A percentile compares a stretch with the other conserved stretches of the same genome.
phyloP scores from a whole-genome alignment of 2,888 invertebrate species.

The Drosophila quinaria region DNA sequence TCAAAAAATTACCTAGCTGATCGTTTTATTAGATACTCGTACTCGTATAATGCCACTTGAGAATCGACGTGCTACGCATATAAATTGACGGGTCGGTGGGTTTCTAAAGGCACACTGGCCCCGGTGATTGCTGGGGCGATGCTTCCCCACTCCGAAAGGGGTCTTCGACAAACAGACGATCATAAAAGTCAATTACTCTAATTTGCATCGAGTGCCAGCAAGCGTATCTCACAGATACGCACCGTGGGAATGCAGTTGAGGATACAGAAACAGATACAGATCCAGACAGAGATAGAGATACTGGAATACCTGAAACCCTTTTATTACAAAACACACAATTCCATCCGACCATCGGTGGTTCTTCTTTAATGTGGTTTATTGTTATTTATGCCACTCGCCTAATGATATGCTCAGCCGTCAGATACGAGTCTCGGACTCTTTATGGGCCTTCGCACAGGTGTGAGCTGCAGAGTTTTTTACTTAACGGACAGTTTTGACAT shows the following conservation, averaged over 20 bases:
- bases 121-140: slow-evolving; percentile 11
- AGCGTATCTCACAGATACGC: slow-evolving; percentile 45
- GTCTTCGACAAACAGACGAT: slow-evolving; percentile 17
- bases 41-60: neutral
- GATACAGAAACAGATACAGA: slow-evolving; percentile 17
- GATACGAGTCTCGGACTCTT: slow-evolving; percentile 12
- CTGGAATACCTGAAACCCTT: slow-evolving; percentile 12
- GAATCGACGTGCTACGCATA: slow-evolving; percentile 1
- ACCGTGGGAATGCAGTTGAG: slow-evolving; percentile 64
- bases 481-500: slow-evolving; percentile 59
- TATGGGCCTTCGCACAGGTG: slow-evolving; percentile 58
- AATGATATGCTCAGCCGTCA: slow-evolving; percentile 4
- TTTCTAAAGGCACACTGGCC: slow-evolving; percentile 1
- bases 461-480: slow-evolving; percentile 49
- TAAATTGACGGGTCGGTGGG: neutral
- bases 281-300: neutral
- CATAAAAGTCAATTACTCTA: slow-evolving; percentile 68
- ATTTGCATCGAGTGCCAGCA: slow-evolving; percentile 63
- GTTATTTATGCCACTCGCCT: slow-evolving; percentile 3
- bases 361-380: slow-evolving; percentile 4
- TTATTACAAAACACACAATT: slow-evolving; percentile 5
- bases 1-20: slow-evolving; percentile 6
- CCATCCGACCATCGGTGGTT: slow-evolving; percentile 2
- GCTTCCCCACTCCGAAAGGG: slow-evolving; percentile 14
- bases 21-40: slow-evolving; percentile 2